Evolutionary conservation across 2,113 vertebrate species (phyloP), one percentile per base, ranked within the genome.

Genomic region (Bufo gargarizans): DNA sequence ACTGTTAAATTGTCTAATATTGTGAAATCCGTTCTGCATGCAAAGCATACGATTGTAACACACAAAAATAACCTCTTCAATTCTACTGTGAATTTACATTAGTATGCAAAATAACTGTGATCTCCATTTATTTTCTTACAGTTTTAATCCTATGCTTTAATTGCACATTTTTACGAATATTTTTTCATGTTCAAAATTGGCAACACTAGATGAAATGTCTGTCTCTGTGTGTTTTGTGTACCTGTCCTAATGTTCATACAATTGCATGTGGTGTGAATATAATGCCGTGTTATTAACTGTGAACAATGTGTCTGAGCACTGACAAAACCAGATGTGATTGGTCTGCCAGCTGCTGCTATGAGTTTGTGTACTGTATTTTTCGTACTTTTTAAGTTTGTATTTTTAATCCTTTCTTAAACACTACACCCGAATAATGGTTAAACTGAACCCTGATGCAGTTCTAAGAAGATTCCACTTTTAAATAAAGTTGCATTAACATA

Each of bases 231-330:
- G 63, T 50, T 17, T 13, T 50, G 11, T 77, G 22, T n/a, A 47
- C 43, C 16, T 85, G 45, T 86, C 14, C n/a, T 71, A 6, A 45
- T 20, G 59, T 56, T 50, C 17, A 45, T 71, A 20, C 47, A 55
- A 47, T 43, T 82, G 79, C 56, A 88, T 82, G 79, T 88, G 22
- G 67, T 74, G 17, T 82, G 55, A 71, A 8, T 80, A 81, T 56
- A 87, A 50, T 88, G 45, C 86, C 82, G 86, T 88, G 82, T 88
- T 87, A 82, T 20, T 87, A 78, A 74, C 65, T 82, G 79, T 88
- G 79, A 88, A 82, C 55, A 45, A 17, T 22, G 43, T 72, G 49
- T 82, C 69, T 43, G 69, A 63, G 69, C 56, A 59, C 53, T 65
- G 69, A 83, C 13, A 71, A 79, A 65, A 76, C 11, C 55, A 58